Conservation (phyloP, 2,797 vertebrate species). For the Lutjanus argentimaculatus region DNA sequence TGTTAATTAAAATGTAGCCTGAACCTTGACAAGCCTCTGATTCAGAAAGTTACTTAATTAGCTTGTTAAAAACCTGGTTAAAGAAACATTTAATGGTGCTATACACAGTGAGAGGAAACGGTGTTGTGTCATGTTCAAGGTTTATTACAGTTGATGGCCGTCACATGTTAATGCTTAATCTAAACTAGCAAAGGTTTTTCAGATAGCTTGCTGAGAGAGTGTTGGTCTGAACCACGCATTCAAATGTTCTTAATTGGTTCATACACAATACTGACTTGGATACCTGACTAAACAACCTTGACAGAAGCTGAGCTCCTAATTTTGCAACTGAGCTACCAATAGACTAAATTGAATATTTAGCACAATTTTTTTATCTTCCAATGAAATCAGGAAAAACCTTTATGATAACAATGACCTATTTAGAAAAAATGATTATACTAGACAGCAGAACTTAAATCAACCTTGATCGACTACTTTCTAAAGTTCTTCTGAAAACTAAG, state of each 20-base stretch:
- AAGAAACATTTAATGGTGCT: constrained; percentile 36
- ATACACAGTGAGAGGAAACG: constrained; percentile 10
- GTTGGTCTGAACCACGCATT: background rate
- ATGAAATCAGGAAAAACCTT: background rate
- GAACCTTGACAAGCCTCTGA: constrained; percentile 65
- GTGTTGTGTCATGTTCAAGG: constrained; percentile 14
- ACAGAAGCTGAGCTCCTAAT: background rate
- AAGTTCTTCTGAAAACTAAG: constrained; percentile 21
- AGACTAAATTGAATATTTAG: background rate
- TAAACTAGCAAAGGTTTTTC: background rate
- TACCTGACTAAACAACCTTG: background rate
- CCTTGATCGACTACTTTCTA: background rate
- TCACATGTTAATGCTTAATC: constrained; percentile 3
- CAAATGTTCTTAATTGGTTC: background rate
- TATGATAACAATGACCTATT: background rate
- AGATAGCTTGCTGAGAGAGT: background rate
- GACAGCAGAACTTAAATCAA: background rate
- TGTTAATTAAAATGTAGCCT: constrained; percentile 70
- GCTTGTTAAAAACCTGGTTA: constrained; percentile 54
- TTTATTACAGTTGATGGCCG: constrained; percentile 14
- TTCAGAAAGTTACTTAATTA: constrained; percentile 60
- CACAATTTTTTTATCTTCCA: background rate
- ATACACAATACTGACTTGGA: background rate
- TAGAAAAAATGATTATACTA: background rate
- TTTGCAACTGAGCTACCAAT: background rate